Evolutionary conservation across 1,140 invertebrate species (phyloP).

Genomic region (Rhizoglyphus robini): DNA sequence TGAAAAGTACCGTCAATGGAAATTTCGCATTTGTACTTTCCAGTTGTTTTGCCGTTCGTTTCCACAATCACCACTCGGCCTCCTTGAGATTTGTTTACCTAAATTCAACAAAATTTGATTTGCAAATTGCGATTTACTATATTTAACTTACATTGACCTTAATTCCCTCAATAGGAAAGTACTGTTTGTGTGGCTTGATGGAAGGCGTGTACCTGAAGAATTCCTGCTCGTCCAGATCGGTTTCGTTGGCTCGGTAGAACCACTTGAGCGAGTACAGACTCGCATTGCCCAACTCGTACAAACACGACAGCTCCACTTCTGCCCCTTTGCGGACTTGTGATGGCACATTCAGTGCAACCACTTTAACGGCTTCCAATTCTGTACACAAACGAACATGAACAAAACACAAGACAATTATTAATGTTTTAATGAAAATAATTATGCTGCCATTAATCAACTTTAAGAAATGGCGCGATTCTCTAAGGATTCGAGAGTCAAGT

Average conservation of each 20-base stretch:
- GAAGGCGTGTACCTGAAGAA: conserved; percentile 61
- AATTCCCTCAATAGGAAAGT: conserved; percentile 58
- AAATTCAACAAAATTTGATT: no score
- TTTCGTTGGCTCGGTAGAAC: conserved; percentile 20
- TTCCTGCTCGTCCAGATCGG: conserved; percentile 47
- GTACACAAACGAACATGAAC: not conserved
- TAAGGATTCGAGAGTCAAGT: not conserved
- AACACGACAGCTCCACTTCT: conserved; percentile 51
- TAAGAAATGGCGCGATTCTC: not conserved
- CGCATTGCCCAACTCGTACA: conserved; percentile 56
- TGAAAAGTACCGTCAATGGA: conserved; percentile 69
- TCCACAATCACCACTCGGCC: conserved; percentile 1
- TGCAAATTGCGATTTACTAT: no score
- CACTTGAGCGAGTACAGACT: conserved; percentile 45
- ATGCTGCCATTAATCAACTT: not conserved
- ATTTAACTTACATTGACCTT: conserved; percentile 69
- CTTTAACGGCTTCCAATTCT: conserved; percentile 21
- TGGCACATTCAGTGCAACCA: conserved; percentile 51
- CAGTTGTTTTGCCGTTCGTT: conserved; percentile 21
- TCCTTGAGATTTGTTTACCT: conserved; percentile 17
- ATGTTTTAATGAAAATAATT: no score
- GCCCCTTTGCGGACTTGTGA: conserved; percentile 51
- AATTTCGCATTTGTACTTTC: conserved; percentile 57
- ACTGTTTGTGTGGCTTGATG: conserved; percentile 53
- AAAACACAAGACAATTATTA: no score